phyloP scores from a whole-genome alignment of 2,113 vertebrate genomes.

The Psilopogon haemacephalus region DNA sequence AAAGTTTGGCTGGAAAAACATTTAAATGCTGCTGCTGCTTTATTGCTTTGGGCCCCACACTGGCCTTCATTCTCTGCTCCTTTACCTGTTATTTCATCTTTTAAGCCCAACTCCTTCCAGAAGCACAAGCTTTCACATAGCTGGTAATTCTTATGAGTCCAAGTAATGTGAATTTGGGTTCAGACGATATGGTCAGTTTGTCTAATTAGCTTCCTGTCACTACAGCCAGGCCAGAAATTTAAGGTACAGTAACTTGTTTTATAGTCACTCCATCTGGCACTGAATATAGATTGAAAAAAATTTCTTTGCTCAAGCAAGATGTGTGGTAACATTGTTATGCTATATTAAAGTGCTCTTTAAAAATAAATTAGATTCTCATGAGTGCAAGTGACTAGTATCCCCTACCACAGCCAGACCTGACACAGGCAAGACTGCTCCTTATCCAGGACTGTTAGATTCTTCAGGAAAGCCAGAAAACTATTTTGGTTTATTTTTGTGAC shows the following conservation, averaged over 20 bases:
- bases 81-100: slow-evolving; percentile 18
- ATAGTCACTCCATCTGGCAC: slow-evolving; percentile 42
- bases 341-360: slow-evolving; percentile 61
- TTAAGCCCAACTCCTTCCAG: neutral
- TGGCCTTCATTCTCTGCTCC: neutral
- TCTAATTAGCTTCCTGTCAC: slow-evolving; percentile 67
- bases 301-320: slow-evolving; percentile 64
- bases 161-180: slow-evolving; percentile 23
- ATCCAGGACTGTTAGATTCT: neutral
- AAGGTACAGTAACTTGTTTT: slow-evolving; percentile 67
- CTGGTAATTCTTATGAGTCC: slow-evolving; percentile 17
- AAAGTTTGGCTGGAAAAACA: slow-evolving; percentile 8
- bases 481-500: neutral
- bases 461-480: neutral
- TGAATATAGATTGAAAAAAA: slow-evolving; percentile 72
- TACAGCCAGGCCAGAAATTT: slow-evolving; percentile 51
- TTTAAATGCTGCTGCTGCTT: neutral
- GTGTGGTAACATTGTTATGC: slow-evolving; percentile 60
- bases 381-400: neutral
- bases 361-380: slow-evolving; percentile 48
- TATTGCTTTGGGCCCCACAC: neutral
- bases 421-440: neutral
- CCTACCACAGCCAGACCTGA: neutral
- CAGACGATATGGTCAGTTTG: slow-evolving; percentile 44
- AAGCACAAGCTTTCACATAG: neutral